Base-by-base conservation (phyloP, 1,140 invertebrate genomes). In the Drosophila eugracilis region DNA sequence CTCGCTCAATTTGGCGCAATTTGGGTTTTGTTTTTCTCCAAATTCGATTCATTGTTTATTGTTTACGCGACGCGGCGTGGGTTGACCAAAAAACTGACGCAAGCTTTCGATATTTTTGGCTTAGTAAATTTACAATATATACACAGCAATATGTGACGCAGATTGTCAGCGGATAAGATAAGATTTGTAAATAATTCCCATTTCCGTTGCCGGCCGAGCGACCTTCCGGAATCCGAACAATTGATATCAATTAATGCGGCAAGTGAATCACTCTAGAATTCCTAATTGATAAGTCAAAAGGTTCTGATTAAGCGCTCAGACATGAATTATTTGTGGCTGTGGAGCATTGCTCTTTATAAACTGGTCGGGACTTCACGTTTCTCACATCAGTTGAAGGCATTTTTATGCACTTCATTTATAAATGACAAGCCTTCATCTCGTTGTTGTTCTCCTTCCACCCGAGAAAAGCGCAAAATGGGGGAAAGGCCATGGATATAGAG, bases 281-380 rank as follows among this genome's bases (percentile, higher is more conserved):
- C 49, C 47, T 74, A 73, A 74, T 74, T 74, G 71, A 79, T 75
- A 83, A 79, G 65, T 79, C 75, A 84, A 86, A 85, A 74, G 72
- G 69, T 80, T 75, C 36, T 52, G 60, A 80, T 77, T 72, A 69
- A 81, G 48, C 44, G 48, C 44, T 37, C 15, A 55, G 54, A 32
- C 47, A 74, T 67, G 42, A 80, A 32, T 63, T 34, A 41, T 50
- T 39, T 41, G 50, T 17, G 14, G 39, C 30, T 28, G 30, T 10
- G 44, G 32, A 50, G 24, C 41, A 39, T 22, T 24, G 41, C 57
- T 36, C 49, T 39, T 39, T 24, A 73, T 58, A 49, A 75, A 78
- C 44, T 50, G 54, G 42, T 76, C 53, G 28, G 12, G 42, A n/a
- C 45, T 36, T 59, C 67, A 59, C 67, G 52, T 49, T 78, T 66